Evolutionary conservation across 2,888 invertebrate species (phyloP).

Genomic region (Hypomecis punctinalis): DNA sequence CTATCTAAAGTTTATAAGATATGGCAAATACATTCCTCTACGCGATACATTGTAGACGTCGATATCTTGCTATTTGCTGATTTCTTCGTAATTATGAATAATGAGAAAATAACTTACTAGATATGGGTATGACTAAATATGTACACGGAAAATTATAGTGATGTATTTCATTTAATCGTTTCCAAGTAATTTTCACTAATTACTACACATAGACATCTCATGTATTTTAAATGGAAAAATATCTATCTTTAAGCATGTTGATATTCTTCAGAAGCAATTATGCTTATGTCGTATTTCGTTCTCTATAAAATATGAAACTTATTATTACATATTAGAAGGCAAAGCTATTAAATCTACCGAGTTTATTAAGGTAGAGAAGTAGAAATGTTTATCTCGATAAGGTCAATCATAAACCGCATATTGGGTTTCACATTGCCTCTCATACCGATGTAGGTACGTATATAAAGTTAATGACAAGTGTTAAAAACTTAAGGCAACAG

Average conservation of each 20-base stretch:
- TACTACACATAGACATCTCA: conserved; percentile 1
- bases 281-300: conserved; percentile 23
- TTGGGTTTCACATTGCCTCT: conserved; percentile 57
- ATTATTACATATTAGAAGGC: conserved; percentile 52
- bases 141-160: conserved; percentile 20
- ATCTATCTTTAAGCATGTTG: conserved; percentile 7
- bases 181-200: conserved; percentile 27
- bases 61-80: not conserved
- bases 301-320: conserved; percentile 26
- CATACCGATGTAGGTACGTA: conserved; percentile 19
- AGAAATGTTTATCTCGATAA: conserved; percentile 52
- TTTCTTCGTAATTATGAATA: conserved; percentile 13
- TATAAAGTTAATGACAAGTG: conserved; percentile 41
- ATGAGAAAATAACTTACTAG: conserved; percentile 13
- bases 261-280: conserved; percentile 8
- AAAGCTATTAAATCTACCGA: conserved; percentile 51
- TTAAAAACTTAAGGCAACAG: conserved; percentile 21
- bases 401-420: conserved; percentile 58
- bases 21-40: not conserved
- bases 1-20: not conserved
- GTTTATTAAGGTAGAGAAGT: conserved; percentile 50
- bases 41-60: conserved; percentile 6
- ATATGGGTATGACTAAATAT: conserved; percentile 18
- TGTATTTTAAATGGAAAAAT: conserved; percentile 14
- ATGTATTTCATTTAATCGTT: conserved; percentile 23